phyloP scores from a whole-genome alignment of 1,140 invertebrate species.

The Drosophila kohkoa region DNA sequence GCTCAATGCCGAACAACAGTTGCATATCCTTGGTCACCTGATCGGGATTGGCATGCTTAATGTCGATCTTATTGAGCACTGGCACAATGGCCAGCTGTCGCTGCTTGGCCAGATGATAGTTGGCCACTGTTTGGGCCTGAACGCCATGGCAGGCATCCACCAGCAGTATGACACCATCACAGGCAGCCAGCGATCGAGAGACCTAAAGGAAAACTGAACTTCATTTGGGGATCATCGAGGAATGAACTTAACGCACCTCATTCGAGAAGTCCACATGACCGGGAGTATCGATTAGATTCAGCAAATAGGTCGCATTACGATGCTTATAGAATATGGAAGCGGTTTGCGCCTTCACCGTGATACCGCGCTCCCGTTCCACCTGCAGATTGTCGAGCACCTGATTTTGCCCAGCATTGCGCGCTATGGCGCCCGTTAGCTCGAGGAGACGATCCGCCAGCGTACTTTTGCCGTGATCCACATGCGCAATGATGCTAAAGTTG shows the following conservation, averaged over 20 bases:
- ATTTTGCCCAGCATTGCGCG: conserved; percentile 88
- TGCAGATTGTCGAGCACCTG: conserved; percentile 87
- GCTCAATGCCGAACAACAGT: conserved; percentile 93
- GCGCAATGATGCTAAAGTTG: conserved; percentile 98
- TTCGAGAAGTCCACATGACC: conserved; percentile 99
- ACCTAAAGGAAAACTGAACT: conserved; percentile 84
- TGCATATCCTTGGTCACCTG: conserved; percentile 92
- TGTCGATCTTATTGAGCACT: conserved; percentile 98
- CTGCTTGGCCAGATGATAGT: conserved; percentile 96
- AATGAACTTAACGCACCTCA: conserved; percentile 90
- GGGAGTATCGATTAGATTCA: conserved; percentile 99
- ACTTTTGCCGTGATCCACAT: conserved; percentile 99
- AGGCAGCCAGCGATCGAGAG: conserved; percentile 94
- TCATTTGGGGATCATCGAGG: neutral
- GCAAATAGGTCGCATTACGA: conserved; percentile 90
- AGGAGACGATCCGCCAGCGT: conserved; percentile 96
- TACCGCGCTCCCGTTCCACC: conserved; percentile 97
- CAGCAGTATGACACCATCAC: conserved; percentile 97
- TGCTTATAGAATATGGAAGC: conserved; percentile 93
- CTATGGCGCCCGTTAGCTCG: conserved; percentile 95
- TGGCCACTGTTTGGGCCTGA: conserved; percentile 99
- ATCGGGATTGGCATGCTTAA: conserved; percentile 95
- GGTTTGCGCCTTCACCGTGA: conserved; percentile 99
- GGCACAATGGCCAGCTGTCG: conserved; percentile 94
- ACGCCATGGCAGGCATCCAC: conserved; percentile 99